Evolutionary conservation across 1,140 invertebrate species (phyloP), one percentile per base, ranked within the genome.

Genomic region (Pectinophora gossypiella): DNA sequence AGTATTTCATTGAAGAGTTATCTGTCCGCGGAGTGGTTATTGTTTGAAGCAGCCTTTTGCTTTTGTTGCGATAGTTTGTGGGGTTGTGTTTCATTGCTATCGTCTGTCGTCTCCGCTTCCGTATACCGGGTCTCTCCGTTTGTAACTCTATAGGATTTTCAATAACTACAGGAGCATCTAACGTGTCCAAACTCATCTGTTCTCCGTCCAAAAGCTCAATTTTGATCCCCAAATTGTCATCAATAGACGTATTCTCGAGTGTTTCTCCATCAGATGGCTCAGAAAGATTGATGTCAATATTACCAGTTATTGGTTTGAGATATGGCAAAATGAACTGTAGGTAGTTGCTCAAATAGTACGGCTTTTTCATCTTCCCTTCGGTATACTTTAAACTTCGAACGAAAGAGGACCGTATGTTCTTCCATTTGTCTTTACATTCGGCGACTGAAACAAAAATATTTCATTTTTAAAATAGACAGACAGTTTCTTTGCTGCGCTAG

Each of bases 341-440:
- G 13, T 70, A 63, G 32, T 61, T 56, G 0, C 48, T 56, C 7
- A 70, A 48, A 27, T 70, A 70, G 22, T 68, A 70, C 0, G 65
- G 63, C 22, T 69, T 71, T 44, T 66, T 74, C 9, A 52, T 45
- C 51, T 64, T 67, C 0, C 60, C 55, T 7, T 44, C 64, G 0
- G 58, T 57, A 12, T 9, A 12, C 46, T 65, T 67, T 42, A 69
- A 52, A 47, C 60, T 67, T 61, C 67, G 59, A 32, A 72, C 19
- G 43, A 68, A 65, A 0, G 66, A 72, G 52, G 62, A 68, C 22
- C 66, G 46, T 49, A 72, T 72, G 22, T 72, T 68, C 10, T 62
- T 50, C 65, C 64, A 72, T 68, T 72, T 71, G 47, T 71, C 68
- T 59, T 71, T 71, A 48, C 68, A 71, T 48, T 68, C 68, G 21